These are phyloP conservation scores for Coenonympha arcania DNA, from an alignment of 2,888 invertebrate genomes.

Conservation along the genomic window DNA sequence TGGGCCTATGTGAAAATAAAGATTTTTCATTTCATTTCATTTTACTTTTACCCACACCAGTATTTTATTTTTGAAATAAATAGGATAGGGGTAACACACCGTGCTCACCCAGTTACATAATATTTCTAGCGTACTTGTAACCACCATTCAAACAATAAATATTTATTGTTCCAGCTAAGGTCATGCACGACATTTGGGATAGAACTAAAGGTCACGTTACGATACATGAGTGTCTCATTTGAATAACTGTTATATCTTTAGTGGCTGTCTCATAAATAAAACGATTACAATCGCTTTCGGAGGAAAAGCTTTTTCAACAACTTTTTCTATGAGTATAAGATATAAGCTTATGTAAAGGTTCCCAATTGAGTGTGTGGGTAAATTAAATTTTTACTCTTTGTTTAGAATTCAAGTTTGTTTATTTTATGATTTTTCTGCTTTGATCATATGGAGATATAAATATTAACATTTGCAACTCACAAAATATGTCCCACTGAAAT, in stretches of 20 bases:
- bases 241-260: slow-evolving; percentile 3
- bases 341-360: too few species aligned
- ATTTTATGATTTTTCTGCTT: too few species aligned
- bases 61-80: too few species aligned
- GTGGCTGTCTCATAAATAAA: slow-evolving; percentile 3
- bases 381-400: too few species aligned
- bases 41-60: too few species aligned
- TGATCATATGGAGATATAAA: too few species aligned
- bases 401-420: too few species aligned
- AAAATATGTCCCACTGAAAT: too few species aligned
- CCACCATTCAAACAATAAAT: not conserved
- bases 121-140: not conserved
- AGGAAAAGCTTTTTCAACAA: not conserved
- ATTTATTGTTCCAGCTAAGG: slow-evolving; percentile 1
- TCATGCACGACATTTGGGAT: slow-evolving; percentile 3
- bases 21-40: too few species aligned
- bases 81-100: not conserved
- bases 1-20: too few species aligned
- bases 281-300: not conserved
- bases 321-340: not conserved
- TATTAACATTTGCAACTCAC: too few species aligned
- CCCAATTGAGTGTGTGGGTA: too few species aligned
- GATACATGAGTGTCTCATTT: not conserved
- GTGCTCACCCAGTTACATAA: not conserved
- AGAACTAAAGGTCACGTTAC: not conserved